Percentiles rank a stretch among this genome's conserved stretches.
Evolutionary conservation across 2,888 invertebrate species (phyloP).

Genomic region (Lottia gigantea): DNA sequence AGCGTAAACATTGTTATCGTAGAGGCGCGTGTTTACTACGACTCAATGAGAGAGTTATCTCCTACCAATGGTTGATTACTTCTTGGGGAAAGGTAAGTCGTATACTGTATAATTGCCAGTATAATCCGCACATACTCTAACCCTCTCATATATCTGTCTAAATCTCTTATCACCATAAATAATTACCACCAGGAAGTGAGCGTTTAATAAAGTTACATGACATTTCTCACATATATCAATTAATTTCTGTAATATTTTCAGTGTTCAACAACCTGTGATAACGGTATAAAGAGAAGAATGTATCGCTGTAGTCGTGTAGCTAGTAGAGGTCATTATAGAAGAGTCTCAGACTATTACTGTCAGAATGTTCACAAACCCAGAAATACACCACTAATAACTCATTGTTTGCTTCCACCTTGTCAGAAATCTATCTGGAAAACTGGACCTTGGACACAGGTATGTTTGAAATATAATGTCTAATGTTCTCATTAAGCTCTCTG

Average conservation of each 20-base stretch:
- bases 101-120: slow-evolving; percentile 26
- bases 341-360: slow-evolving; percentile 35
- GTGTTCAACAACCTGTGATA: slow-evolving; percentile 57
- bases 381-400: slow-evolving; percentile 29
- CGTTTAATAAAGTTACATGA: too few species aligned
- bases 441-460: slow-evolving; percentile 46
- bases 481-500: too few species aligned
- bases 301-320: slow-evolving; percentile 48
- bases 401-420: slow-evolving; percentile 35
- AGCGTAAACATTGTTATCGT: slow-evolving; percentile 33
- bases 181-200: too few species aligned
- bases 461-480: slow-evolving; percentile 10
- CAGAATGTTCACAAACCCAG: slow-evolving; percentile 26
- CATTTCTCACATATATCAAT: too few species aligned
- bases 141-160: too few species aligned
- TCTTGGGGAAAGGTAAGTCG: slow-evolving; percentile 68
- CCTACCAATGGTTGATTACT: slow-evolving; percentile 61
- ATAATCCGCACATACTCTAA: slow-evolving; percentile 34
- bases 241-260: too few species aligned
- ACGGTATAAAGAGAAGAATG: slow-evolving; percentile 45
- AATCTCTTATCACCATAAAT: too few species aligned
- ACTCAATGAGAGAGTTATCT: slow-evolving; percentile 15
- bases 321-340: slow-evolving; percentile 38
- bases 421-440: slow-evolving; percentile 34
- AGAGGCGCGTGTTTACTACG: background rate